Evolutionary conservation across 2,888 invertebrate genomes (phyloP), one percentile per base, ranked within the genome.

Genomic region (Cephonodes hylas): DNA sequence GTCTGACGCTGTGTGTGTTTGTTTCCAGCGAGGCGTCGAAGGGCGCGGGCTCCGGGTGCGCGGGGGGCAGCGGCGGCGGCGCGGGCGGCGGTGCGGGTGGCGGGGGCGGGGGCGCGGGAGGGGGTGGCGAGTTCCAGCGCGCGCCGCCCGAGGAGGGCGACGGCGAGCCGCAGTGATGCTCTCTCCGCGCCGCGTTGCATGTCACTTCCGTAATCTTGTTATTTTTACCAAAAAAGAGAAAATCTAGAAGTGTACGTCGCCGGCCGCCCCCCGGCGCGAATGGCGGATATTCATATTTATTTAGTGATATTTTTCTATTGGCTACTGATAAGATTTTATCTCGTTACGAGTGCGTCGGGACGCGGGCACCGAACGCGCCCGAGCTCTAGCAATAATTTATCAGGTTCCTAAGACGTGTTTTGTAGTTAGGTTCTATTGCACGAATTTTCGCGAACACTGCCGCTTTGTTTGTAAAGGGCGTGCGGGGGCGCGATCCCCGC

Each of bases 231-330:
- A 89, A 90, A 74, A 83, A 82, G 79, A 81, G 79, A 81, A 84
- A 80, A 75, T 81, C 69, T 79, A 83, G 72, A 74, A 74, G 74
- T 73, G 68, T 72, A 53, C 62, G 62, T 58, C 46, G 63, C 58
- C 65, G 31, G 15, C 15, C 31, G 65, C 65, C 56, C 65, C 48
- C 64, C 65, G 61, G 66, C 72, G 69, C 74, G 70, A 73, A 74
- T 74, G 75, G 74, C 75, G 83, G 79, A 86, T 88, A 86, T 84
- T 85, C 83, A 90, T 91, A 90, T 91, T 91, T 91, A 89, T 91
- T 92, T 91, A 90, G 91, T 91, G 91, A 91, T 92, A 91, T 91
- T 92, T 92, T 92, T 92, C 89, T 92, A 91, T 91, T 89, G 91
- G 91, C 91, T 91, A 90, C 91, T 88, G 86, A 88, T 89, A 88